These are phyloP conservation scores for Cylindroiulus punctatus DNA, from an alignment of 2,888 invertebrate species.

Conservation along the genomic window DNA sequence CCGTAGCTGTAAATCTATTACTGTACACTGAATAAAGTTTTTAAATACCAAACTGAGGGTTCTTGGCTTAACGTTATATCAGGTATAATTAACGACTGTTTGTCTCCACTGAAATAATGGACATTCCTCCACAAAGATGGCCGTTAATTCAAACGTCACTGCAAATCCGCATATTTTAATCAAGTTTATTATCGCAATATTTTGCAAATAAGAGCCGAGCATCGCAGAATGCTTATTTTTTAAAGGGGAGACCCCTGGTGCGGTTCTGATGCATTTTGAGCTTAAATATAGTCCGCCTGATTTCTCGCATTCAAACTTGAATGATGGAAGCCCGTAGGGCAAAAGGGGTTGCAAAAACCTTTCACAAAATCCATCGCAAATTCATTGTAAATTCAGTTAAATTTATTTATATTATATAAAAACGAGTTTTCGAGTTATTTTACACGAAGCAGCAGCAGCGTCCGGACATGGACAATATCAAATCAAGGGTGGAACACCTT, in stretches of 20 bases:
- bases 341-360: neutral
- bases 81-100: neutral
- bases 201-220: conserved; percentile 26
- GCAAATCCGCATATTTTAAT: conserved; percentile 23
- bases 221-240: conserved; percentile 5
- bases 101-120: neutral
- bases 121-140: neutral
- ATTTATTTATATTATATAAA: conserved; percentile 45
- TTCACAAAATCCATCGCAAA: conserved; percentile 14
- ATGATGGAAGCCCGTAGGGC: conserved; percentile 27
- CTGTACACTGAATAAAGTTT: too few species aligned
- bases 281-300: conserved; percentile 31
- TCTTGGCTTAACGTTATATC: neutral
- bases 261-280: conserved; percentile 34
- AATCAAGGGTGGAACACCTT: conserved; percentile 23
- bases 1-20: too few species aligned
- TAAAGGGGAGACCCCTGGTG: conserved; percentile 45
- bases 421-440: conserved; percentile 35
- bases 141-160: conserved; percentile 6
- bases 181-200: conserved; percentile 21
- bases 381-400: conserved; percentile 34
- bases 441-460: neutral
- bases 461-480: conserved; percentile 25
- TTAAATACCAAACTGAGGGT: neutral
- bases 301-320: conserved; percentile 43